These are phyloP conservation scores for Thripadectes ignobilis DNA, from an alignment of 2,797 vertebrate genomes.

Conservation along the genomic window DNA sequence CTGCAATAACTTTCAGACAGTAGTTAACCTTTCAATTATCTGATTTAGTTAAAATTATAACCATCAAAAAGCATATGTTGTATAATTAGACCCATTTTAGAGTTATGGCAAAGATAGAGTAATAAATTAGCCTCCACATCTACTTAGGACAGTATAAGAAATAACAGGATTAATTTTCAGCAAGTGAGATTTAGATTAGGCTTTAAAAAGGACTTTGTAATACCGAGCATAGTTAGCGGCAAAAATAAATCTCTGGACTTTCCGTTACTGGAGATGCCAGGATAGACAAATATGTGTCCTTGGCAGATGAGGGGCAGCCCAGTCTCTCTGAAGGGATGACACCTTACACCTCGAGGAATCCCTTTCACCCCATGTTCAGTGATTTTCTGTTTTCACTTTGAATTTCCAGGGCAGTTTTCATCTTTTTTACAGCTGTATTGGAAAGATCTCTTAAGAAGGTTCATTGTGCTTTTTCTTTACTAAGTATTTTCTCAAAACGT, in stretches of 20 bases:
- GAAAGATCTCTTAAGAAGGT: not conserved
- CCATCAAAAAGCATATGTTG: not conserved
- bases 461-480: not conserved
- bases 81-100: not conserved
- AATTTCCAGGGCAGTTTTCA: not conserved
- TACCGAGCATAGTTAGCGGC: not conserved
- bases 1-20: not conserved
- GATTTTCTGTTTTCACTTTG: not conserved
- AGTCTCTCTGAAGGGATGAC: not conserved
- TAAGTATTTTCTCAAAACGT: not conserved
- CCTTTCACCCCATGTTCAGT: not conserved
- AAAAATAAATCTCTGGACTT: not conserved
- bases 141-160: not conserved
- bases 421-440: not conserved
- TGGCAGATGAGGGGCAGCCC: not conserved
- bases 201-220: not conserved
- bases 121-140: not conserved
- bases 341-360: not conserved
- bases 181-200: not conserved
- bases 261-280: not conserved
- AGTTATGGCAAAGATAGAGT: not conserved
- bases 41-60: conserved; percentile 22
- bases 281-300: not conserved
- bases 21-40: conserved; percentile 25
- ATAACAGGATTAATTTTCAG: not conserved